Percentiles rank a stretch among this genome's conserved stretches.
These are phyloP conservation scores for Anomalospiza imberbis DNA, from an alignment of 2,797 vertebrate genomes.

Conservation along the genomic window DNA sequence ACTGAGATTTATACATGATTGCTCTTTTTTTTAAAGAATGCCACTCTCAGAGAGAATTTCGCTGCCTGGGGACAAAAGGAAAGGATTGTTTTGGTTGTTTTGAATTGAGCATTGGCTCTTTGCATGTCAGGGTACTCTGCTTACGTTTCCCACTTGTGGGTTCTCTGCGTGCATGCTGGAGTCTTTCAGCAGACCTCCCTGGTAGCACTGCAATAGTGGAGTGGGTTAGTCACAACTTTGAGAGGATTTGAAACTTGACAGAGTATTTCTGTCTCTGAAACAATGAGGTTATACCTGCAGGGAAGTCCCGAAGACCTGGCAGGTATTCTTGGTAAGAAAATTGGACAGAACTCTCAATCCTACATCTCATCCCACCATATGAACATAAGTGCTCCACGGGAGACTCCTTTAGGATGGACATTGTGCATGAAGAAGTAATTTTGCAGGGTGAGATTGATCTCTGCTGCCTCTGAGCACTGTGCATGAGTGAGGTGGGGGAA, in stretches of 20 bases:
- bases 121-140: not conserved
- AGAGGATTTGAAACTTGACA: not conserved
- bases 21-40: conserved; percentile 2
- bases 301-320: not conserved
- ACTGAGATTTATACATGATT: not conserved
- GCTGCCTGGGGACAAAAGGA: not conserved
- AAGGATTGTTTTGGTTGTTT: not conserved
- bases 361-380: not conserved
- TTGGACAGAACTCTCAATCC: not conserved
- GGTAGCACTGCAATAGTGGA: not conserved
- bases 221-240: not conserved
- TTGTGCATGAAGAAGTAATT: not conserved
- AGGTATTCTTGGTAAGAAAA: not conserved
- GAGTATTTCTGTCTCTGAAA: not conserved
- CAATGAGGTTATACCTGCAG: not conserved
- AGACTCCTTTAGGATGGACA: not conserved
- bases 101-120: not conserved
- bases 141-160: not conserved
- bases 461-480: not conserved
- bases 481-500: not conserved
- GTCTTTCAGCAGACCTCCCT: not conserved
- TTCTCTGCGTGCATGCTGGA: fast-evolving
- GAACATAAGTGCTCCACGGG: not conserved
- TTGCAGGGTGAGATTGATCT: not conserved
- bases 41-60: not conserved